Conservation (phyloP, 2,888 invertebrate species). For the Temnothorax ravouxi region DNA sequence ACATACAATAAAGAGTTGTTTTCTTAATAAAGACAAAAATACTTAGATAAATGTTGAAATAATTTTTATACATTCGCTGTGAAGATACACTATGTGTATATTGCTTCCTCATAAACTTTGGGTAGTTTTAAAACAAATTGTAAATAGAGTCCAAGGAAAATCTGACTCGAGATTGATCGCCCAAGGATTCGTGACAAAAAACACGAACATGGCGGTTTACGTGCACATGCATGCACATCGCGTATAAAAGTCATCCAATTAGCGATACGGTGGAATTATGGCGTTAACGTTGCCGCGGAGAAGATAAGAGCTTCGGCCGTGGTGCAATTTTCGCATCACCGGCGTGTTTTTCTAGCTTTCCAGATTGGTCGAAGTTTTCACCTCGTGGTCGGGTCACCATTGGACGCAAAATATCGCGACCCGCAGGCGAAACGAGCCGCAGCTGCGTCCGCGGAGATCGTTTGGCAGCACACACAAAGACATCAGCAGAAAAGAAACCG, state of each 20-base stretch:
- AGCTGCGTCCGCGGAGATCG: constrained; percentile 62
- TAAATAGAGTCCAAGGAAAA: background rate
- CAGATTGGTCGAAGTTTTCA: constrained; percentile 7
- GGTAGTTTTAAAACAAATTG: background rate
- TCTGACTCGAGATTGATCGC: background rate
- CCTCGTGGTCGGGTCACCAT: constrained; percentile 53
- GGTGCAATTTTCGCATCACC: constrained; percentile 18
- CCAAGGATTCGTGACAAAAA: background rate
- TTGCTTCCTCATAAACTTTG: background rate
- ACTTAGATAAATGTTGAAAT: background rate
- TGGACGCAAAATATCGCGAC: constrained; percentile 64
- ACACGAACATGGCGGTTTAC: background rate
- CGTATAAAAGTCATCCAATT: constrained; percentile 33
- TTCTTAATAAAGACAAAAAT: background rate
- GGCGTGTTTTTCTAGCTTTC: constrained; percentile 8
- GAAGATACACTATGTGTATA: no score
- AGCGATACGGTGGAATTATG: constrained; percentile 21
- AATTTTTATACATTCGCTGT: background rate
- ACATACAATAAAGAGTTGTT: background rate
- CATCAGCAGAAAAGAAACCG: constrained; percentile 57
- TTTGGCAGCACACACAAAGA: constrained; percentile 65
- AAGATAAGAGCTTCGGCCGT: background rate
- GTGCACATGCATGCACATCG: background rate
- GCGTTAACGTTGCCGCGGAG: constrained; percentile 8
- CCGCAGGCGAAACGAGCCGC: constrained; percentile 56